phyloP scores from a whole-genome alignment of 2,113 vertebrate genomes.

The Microtus pennsylvanicus region DNA sequence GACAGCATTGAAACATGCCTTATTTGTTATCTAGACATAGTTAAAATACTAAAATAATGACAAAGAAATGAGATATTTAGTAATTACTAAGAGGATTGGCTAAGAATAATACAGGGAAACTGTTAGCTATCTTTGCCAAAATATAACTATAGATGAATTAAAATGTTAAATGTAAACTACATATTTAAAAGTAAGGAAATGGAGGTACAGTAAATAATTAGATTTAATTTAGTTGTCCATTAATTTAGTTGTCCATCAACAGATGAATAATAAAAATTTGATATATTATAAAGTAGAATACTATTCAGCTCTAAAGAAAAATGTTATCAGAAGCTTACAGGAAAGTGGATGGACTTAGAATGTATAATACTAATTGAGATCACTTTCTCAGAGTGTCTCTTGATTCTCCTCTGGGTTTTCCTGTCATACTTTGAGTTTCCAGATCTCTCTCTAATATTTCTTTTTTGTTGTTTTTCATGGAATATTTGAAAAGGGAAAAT shows the following conservation, averaged over 20 bases:
- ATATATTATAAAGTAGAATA: neutral
- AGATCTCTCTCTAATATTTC: neutral
- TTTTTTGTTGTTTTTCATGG: neutral
- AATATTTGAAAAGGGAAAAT: neutral
- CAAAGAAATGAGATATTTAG: neutral
- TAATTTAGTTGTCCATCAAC: neutral
- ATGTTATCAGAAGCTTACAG: neutral
- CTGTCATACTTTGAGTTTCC: neutral
- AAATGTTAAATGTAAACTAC: neutral
- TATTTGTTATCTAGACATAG: neutral
- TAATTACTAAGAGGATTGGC: neutral
- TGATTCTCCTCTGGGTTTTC: neutral
- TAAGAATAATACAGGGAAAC: neutral
- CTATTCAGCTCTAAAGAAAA: neutral
- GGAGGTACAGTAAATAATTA: neutral
- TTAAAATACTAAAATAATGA: neutral
- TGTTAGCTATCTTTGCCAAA: conserved; percentile 1
- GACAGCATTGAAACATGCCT: neutral
- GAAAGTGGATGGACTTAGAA: neutral
- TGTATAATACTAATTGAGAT: neutral
- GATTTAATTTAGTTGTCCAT: neutral
- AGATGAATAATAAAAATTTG: neutral
- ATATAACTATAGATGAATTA: neutral
- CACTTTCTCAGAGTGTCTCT: neutral
- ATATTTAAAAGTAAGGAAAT: neutral